Conservation (phyloP, 2,797 vertebrate genomes). For the Eleutherodactylus coqui region DNA sequence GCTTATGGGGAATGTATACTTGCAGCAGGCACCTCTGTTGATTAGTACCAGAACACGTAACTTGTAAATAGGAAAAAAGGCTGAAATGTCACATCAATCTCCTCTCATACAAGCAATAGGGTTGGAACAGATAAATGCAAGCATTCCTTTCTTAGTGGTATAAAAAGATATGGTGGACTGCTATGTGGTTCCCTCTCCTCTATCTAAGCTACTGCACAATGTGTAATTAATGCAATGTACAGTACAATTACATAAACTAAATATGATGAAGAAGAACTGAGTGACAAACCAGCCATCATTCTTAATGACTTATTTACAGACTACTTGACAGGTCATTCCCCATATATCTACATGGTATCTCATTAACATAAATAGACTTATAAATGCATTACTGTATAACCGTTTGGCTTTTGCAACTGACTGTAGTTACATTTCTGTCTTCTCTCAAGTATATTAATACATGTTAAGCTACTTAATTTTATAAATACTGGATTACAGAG, state of each 20-base stretch:
- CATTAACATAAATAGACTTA: neutral
- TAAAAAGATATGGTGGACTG: too few relatives aligned
- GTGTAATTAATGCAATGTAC: neutral
- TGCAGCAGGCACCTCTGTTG: too few relatives aligned
- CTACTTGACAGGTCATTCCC: neutral
- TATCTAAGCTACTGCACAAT: neutral
- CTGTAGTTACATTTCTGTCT: neutral
- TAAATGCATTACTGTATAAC: neutral
- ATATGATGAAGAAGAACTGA: neutral
- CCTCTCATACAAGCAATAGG: neutral
- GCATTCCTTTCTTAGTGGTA: neutral
- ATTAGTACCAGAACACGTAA: neutral
- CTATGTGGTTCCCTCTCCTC: neutral
- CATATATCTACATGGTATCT: neutral
- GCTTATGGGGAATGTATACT: too few relatives aligned
- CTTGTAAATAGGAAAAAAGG: neutral
- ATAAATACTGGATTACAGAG: neutral
- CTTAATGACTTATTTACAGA: neutral
- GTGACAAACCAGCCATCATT: neutral
- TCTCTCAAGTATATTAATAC: slow-evolving; percentile 1
- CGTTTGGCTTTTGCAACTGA: neutral
- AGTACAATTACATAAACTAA: neutral
- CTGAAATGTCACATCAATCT: too few relatives aligned
- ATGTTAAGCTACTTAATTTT: neutral
- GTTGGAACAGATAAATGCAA: neutral